These are phyloP conservation scores for Mastomys natalensis DNA, from an alignment of 2,113 vertebrate species.

Conservation along the genomic window DNA sequence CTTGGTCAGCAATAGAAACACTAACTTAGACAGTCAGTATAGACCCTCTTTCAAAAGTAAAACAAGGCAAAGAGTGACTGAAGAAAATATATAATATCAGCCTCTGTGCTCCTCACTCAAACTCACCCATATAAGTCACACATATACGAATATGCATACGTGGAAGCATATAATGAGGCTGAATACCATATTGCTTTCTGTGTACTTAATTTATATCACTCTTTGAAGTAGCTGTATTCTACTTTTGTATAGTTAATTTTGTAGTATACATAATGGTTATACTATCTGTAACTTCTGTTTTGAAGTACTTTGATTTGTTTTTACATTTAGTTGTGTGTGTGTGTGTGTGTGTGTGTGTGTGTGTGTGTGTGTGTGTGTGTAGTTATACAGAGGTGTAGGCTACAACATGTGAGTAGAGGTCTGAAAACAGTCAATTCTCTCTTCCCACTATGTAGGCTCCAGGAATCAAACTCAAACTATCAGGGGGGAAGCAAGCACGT, in stretches of 20 bases:
- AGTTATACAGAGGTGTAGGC: not conserved
- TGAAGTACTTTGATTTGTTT: not conserved
- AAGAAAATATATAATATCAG: not conserved
- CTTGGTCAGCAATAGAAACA: not conserved
- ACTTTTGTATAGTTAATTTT: not conserved
- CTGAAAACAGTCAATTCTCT: not conserved
- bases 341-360: not conserved
- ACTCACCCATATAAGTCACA: not conserved
- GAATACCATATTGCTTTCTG: not conserved
- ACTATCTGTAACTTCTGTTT: not conserved
- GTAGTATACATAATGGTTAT: not conserved
- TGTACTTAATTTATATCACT: not conserved
- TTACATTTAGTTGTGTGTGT: not conserved
- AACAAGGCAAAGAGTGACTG: not conserved
- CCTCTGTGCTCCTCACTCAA: too few relatives aligned
- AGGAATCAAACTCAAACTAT: too few relatives aligned
- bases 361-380: not conserved
- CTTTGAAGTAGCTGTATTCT: not conserved
- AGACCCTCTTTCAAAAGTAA: not conserved
- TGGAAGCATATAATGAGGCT: not conserved
- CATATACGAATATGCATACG: not conserved
- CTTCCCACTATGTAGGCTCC: too few relatives aligned
- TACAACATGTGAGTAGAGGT: not conserved
- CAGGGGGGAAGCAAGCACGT: fast-evolving
- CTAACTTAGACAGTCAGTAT: not conserved